Percentiles rank a stretch among this genome's conserved stretches.
phyloP scores from a whole-genome alignment of 2,797 vertebrate species.

The Rachycentron canadum region DNA sequence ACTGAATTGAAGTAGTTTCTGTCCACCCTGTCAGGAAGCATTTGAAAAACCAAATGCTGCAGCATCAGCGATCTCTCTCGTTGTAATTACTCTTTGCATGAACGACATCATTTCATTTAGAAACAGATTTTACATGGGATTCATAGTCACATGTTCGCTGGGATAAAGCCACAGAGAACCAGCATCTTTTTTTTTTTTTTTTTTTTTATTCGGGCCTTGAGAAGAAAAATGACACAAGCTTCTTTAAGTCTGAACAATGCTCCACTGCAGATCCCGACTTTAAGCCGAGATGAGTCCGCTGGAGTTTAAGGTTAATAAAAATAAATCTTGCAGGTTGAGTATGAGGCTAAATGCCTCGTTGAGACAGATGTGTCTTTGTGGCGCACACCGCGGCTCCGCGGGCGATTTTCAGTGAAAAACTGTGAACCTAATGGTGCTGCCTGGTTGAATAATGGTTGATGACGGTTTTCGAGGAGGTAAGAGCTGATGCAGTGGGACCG shows the following conservation, averaged over 20 bases:
- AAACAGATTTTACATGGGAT: neutral
- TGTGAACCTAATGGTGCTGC: conserved; percentile 32
- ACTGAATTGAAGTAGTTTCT: too few relatives aligned
- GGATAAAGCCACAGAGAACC: neutral
- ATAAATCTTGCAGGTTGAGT: conserved; percentile 31
- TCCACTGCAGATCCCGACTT: neutral
- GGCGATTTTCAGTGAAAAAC: conserved; percentile 42
- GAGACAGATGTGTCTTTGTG: conserved; percentile 44
- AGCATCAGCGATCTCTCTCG: neutral
- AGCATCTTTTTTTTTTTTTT: too few relatives aligned
- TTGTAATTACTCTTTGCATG: neutral
- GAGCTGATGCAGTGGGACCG: conserved; percentile 46
- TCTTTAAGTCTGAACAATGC: neutral
- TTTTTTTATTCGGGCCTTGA: neutral
- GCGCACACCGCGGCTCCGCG: neutral
- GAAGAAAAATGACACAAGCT: neutral
- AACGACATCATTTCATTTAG: neutral
- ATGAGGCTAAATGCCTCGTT: conserved; percentile 29
- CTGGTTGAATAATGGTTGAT: conserved; percentile 51
- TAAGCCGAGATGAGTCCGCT: neutral
- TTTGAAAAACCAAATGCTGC: neutral
- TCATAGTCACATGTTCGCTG: neutral
- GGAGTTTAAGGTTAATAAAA: conserved; percentile 20
- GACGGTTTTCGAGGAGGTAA: conserved; percentile 28
- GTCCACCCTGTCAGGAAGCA: neutral